Evolutionary conservation across 2,113 vertebrate genomes (phyloP), one percentile per base, ranked within the genome.

Genomic region (Peromyscus californicus): DNA sequence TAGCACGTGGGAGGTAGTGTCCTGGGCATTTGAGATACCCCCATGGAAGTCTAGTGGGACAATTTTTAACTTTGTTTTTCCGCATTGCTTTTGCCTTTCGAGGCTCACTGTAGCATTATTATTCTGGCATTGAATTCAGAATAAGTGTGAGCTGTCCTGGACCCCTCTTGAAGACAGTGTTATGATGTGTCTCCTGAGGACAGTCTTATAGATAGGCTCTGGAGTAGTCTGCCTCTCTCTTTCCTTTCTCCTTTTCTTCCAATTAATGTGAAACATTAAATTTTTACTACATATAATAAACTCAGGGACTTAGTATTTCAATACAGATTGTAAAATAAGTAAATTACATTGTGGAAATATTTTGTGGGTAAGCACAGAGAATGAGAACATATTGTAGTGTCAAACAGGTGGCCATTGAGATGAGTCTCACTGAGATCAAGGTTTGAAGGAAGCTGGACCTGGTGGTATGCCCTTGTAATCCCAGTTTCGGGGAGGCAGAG

Each of bases 281-380:
- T 92, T 90, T 96, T 63, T 90, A 85, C 90, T 82, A 65, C 65
- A 57, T 57, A 24, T 65, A 90, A 83, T 90, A 82, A 69, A 75
- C 76, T 76, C 51, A 76, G 59, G 31, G 59, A 70, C 17, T 85
- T 91, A 45, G 42, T 87, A 61, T 83, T 92, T 61, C 89, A 82
- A 72, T 45, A 84, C 22, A 70, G 29, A 8, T 83, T 42, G 31
- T 54, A 36, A 84, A 94, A 48, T 85, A 39, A 45, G 42, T 72
- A 39, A 67, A 78, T 69, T 83, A n/a, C 33, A 6, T 51, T 29
- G 61, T 84, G 69, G 70, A 54, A 78, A 10, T 36, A 21, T 48
- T 91, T 82, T 39, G 70, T 76, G 45, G 67, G n/a, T 29, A 78
- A 29, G n/a, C 54, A 12, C 0, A 21, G 59, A 51, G 51, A 93